These are phyloP conservation scores for Drosophila ambigua DNA, from an alignment of 1,140 invertebrate species.

Conservation along the genomic window DNA sequence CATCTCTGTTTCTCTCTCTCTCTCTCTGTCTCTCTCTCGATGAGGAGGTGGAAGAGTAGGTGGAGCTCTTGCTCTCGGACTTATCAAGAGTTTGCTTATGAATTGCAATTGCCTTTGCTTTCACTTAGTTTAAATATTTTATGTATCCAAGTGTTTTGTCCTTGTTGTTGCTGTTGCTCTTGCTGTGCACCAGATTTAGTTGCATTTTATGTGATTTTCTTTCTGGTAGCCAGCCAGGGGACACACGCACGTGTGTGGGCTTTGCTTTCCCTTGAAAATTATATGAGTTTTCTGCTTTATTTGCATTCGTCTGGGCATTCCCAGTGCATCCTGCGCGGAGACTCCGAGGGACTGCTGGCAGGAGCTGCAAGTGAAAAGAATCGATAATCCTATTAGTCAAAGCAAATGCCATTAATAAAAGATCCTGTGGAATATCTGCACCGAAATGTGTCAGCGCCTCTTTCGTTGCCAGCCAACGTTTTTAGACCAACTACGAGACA, in stretches of 20 bases:
- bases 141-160: conserved; percentile 29
- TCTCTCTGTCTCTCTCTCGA: not conserved
- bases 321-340: no score
- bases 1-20: conserved; percentile 25
- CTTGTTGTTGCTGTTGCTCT: conserved; percentile 51
- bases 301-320: conserved; percentile 43
- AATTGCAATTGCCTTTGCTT: conserved; percentile 38
- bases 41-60: conserved; percentile 15
- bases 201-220: conserved; percentile 73
- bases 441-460: not conserved
- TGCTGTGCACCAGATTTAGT: conserved; percentile 59
- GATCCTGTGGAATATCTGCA: not conserved
- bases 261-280: conserved; percentile 55
- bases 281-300: conserved; percentile 51
- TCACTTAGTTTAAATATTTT: conserved; percentile 61
- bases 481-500: conserved; percentile 31
- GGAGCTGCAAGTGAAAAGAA: conserved; percentile 22
- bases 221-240: conserved; percentile 12
- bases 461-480: conserved; percentile 28
- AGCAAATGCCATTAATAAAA: not conserved
- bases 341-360: no score
- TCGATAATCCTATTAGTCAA: conserved; percentile 16
- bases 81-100: conserved; percentile 60
- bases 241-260: conserved; percentile 14
- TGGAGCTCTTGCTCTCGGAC: conserved; percentile 33